Percentiles rank a stretch among this genome's conserved stretches.
Conservation (phyloP, 2,113 vertebrate genomes). For the Hemiprocne comata region DNA sequence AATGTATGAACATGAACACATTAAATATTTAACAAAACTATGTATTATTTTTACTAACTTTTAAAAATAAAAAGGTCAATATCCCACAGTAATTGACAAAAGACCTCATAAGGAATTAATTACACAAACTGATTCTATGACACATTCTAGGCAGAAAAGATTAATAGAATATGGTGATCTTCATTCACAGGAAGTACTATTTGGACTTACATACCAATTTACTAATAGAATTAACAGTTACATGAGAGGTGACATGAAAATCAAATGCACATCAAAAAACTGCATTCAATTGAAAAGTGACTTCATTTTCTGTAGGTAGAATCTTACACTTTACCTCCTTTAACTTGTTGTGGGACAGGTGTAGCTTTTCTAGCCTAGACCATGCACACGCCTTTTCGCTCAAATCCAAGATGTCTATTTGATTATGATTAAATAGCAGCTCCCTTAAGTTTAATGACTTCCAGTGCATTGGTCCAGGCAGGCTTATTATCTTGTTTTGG, state of each 20-base stretch:
- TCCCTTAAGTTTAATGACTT: slow-evolving; percentile 88
- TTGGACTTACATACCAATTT: neutral
- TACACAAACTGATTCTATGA: neutral
- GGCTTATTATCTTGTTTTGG: slow-evolving; percentile 80
- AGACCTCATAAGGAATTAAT: neutral
- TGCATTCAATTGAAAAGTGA: neutral
- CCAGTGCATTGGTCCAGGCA: slow-evolving; percentile 87
- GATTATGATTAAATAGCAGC: slow-evolving; percentile 90
- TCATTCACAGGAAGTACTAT: neutral
- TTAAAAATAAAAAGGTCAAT: neutral
- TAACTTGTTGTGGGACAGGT: slow-evolving; percentile 89
- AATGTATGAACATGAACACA: neutral
- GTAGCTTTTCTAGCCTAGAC: slow-evolving; percentile 91
- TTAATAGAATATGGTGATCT: neutral
- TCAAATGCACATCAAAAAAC: neutral
- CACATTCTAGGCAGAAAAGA: neutral
- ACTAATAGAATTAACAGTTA: neutral
- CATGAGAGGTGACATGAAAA: neutral
- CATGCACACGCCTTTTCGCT: slow-evolving; percentile 83
- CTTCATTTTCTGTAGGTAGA: neutral
- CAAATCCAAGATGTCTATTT: slow-evolving; percentile 85
- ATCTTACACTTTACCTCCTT: slow-evolving; percentile 81
- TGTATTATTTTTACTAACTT: neutral
- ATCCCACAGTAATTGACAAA: neutral
- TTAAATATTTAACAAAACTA: neutral